Base-by-base conservation (phyloP, 30 jellyfish, hydroid and myxozoan species). In the Hydractinia echinata region DNA sequence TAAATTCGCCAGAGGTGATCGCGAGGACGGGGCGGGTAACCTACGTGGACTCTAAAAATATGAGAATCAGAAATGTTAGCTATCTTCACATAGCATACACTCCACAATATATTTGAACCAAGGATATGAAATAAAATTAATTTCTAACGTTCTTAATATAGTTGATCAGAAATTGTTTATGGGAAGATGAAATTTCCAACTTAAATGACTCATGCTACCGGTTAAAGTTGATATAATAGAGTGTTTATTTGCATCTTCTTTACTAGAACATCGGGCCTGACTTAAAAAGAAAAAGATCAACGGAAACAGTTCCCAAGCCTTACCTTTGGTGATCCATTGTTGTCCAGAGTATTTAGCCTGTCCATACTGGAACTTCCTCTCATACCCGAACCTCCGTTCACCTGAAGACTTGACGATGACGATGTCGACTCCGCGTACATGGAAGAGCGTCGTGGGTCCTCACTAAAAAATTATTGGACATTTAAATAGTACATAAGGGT, bases 381-480 rank as follows among this genome's bases (percentile, higher is more conserved):
- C 83, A 92, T 58, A 54, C 61, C 55, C 19, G 86, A 88, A 8
- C 82, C 96, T 21, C 64, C 56, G 53, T 78, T 51, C 8, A 83
- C 51, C 67, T 81, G 18, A 58, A 49, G 56, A 8, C 76, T 67
- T 4, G 94, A 84, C 6, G 76, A 48, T 67, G 78, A 67, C 19
- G 79, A 39, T 62, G 88, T 53, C 72, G 92, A 76, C 61, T 92
- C 98, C 4, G 82, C 92, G 72, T 77, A 87, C 96, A 92, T 92
- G 52, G 98, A 92, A 10, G 96, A 81, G 52, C 98, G 96, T 10
- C 95, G 94, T 8, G 97, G 95, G 64, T 92, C 98, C 15, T 89
- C 95, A 30, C 95, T 85, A 44, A 10, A 79, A 49, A 39, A 30
- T 30, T 30, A 30, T 7, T 39, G 11, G 39, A 55, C 83, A 5